Conservation (phyloP, 2,113 vertebrate species). For the Vulpes lagopus region DNA sequence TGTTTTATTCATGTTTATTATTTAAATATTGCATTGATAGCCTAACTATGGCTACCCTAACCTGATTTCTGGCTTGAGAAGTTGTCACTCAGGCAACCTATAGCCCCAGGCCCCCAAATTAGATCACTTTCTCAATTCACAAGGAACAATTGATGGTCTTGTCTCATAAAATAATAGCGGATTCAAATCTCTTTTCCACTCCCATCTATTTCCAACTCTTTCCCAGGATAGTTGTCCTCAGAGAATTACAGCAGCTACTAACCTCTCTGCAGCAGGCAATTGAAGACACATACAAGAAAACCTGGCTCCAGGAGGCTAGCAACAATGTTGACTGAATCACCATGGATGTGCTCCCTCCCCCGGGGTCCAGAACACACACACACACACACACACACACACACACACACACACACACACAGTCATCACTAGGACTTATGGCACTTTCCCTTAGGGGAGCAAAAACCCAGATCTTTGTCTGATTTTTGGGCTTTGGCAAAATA, state of each 20-base stretch:
- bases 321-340: not conserved
- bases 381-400: not conserved
- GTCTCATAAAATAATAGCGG: not conserved
- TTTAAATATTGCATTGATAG: not conserved
- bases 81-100: not conserved
- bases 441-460: not conserved
- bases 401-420: not conserved
- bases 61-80: conserved; percentile 20
- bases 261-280: not conserved
- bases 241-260: not conserved
- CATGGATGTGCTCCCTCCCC: not conserved
- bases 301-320: not conserved
- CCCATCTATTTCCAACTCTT: not conserved
- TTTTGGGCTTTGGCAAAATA: not conserved
- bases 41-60: not conserved
- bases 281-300: not conserved
- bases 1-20: conserved; percentile 51
- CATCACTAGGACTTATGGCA: not conserved
- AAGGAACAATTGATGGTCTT: not conserved
- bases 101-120: not conserved
- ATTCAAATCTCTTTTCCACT: not conserved
- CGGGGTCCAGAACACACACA: not conserved
- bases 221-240: not conserved
- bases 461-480: not conserved
- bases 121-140: not conserved